These are phyloP conservation scores for Pantherophis vulpinus DNA, from an alignment of 2,797 vertebrate genomes.

Conservation along the genomic window DNA sequence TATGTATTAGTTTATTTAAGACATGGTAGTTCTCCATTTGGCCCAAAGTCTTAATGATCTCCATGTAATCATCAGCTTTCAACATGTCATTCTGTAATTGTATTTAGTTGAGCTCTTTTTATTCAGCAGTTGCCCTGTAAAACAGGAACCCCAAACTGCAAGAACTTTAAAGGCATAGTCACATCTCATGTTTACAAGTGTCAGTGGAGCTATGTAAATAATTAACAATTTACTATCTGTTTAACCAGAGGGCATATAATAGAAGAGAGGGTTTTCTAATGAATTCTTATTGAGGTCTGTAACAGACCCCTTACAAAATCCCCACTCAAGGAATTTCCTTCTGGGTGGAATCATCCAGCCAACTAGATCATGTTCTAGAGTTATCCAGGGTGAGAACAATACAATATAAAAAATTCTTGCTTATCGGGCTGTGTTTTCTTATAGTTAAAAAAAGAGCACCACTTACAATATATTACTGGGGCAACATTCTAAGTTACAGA, in stretches of 20 bases:
- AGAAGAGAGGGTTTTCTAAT: conserved; percentile 27
- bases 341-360: conserved; percentile 46
- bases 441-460: conserved; percentile 56
- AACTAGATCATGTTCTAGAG: conserved; percentile 50
- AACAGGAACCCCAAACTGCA: not conserved
- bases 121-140: not conserved
- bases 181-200: not conserved
- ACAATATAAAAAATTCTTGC: conserved; percentile 59
- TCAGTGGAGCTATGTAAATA: not conserved
- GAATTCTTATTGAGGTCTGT: conserved; percentile 2
- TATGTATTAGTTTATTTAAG: not conserved
- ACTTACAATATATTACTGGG: conserved; percentile 60
- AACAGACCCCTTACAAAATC: not conserved
- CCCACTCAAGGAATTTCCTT: conserved; percentile 17
- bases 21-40: not conserved
- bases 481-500: conserved; percentile 61
- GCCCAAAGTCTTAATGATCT: not conserved
- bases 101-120: not conserved
- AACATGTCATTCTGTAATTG: not conserved
- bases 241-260: not conserved
- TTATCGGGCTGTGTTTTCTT: conserved; percentile 65
- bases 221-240: not conserved
- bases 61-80: not conserved
- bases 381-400: conserved; percentile 3
- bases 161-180: not conserved